Base-by-base conservation (phyloP, 2,113 vertebrate species). In the Rhea pennata region DNA sequence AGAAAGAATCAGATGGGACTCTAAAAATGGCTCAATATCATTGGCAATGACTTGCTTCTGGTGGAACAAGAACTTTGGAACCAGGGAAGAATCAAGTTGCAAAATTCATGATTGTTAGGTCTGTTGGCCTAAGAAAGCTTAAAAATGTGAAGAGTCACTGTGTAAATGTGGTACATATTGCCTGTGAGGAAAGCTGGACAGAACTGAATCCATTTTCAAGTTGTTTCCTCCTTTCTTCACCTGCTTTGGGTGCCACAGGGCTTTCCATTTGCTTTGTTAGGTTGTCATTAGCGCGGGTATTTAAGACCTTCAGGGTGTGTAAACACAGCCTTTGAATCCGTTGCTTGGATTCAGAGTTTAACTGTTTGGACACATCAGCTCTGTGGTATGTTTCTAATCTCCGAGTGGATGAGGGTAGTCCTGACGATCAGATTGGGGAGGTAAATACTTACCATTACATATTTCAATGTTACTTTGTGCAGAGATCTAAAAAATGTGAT, bases 371-470 rank as follows among this genome's bases (percentile, higher is more conserved):
- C 74, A 80, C 91, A 76, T 85, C 84, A 92, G 66, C 59, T 27
- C 2, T 24, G 24, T 93, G 92, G 93, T 89, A 97, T 95, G 95
- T 87, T 95, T 75, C 66, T 92, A 85, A 93, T 96, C 87, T 96
- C 59, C 84, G 80, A 82, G 96, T 92, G 84, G 74, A 54, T 66
- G 77, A 83, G 58, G 53, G 90, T 71, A 79, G 70, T 17, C 88
- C 62, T 93, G 86, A 81, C 84, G 89, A 31, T 76, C 81, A 27
- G 74, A 87, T 54, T 84, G 80, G 81, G 93, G 87, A 84, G 58
- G 91, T 92, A 92, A 93, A 83, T 76, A 94, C 83, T 93, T 86
- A n/a, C 48, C 21, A 5, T 61, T 82, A 9, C 81, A 39, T 92
- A 92, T 78, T 94, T 92, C 88, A 94, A 0, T 46, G 58, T 53